Percentiles rank a stretch among this genome's conserved stretches.
Conservation (phyloP, 2,888 invertebrate genomes). For the Ophioninae sp. region DNA sequence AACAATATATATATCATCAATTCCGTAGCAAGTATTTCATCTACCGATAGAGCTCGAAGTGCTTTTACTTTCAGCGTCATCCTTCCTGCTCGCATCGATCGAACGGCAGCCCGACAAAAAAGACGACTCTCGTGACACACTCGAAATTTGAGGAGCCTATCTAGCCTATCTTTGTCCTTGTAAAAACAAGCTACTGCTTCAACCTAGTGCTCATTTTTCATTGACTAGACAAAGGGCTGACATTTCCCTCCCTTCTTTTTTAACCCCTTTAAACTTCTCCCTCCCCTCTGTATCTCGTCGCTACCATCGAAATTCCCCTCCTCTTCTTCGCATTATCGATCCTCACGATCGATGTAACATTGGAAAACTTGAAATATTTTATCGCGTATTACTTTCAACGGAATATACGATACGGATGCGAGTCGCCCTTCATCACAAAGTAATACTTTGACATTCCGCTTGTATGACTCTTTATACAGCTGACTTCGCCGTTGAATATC, state of each 20-base stretch:
- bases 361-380: not conserved
- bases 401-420: not conserved
- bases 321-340: not conserved
- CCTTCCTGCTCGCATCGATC: constrained; percentile 4
- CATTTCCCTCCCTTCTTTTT: constrained; percentile 15
- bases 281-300: constrained; percentile 5
- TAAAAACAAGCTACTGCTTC: constrained; percentile 54
- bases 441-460: not conserved
- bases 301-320: not conserved
- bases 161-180: constrained; percentile 40
- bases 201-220: constrained; percentile 23
- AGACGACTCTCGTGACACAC: constrained; percentile 43
- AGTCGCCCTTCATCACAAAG: not conserved
- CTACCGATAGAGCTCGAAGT: not conserved
- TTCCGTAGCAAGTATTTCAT: not conserved
- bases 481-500: constrained; percentile 19
- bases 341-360: not conserved
- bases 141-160: constrained; percentile 41
- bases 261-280: not conserved
- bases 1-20: not conserved
- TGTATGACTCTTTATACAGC: not conserved
- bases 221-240: constrained; percentile 27
- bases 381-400: not conserved
- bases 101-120: constrained; percentile 26
- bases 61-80: not conserved